Percentiles rank a stretch among this genome's conserved stretches.
These are phyloP conservation scores for Mimas tiliae DNA, from an alignment of 2,888 invertebrate genomes.

Conservation along the genomic window DNA sequence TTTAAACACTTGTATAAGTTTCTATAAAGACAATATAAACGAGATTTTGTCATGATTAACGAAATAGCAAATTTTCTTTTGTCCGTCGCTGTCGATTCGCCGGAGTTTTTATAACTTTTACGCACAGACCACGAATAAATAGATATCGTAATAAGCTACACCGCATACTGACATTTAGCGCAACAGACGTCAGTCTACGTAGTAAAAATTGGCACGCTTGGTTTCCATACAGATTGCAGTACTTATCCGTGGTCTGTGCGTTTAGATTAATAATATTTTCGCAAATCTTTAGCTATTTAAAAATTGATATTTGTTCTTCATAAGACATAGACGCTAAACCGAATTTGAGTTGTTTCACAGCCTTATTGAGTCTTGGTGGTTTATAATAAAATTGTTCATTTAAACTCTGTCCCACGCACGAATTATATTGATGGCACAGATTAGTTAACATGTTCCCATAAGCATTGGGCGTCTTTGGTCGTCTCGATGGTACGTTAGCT, in stretches of 20 bases:
- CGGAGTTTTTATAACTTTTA: neutral
- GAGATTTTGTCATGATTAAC: neutral
- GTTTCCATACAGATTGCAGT: too few species aligned
- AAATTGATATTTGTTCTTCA: conserved; percentile 49
- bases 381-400: conserved; percentile 52
- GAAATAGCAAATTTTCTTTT: neutral
- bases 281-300: neutral
- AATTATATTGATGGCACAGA: neutral
- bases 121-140: too few species aligned
- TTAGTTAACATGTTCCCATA: neutral
- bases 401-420: conserved; percentile 57
- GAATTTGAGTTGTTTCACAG: conserved; percentile 79
- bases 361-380: conserved; percentile 77
- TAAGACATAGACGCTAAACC: conserved; percentile 59
- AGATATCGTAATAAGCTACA: too few species aligned
- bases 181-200: too few species aligned
- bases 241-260: too few species aligned
- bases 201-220: too few species aligned
- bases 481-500: conserved; percentile 8
- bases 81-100: neutral
- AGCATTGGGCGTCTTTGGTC: neutral
- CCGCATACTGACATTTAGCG: too few species aligned
- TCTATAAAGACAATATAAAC: neutral
- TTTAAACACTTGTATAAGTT: neutral
- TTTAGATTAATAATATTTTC: neutral